These are phyloP conservation scores for Arctopsyche grandis DNA, from an alignment of 1,140 invertebrate species.

Conservation along the genomic window DNA sequence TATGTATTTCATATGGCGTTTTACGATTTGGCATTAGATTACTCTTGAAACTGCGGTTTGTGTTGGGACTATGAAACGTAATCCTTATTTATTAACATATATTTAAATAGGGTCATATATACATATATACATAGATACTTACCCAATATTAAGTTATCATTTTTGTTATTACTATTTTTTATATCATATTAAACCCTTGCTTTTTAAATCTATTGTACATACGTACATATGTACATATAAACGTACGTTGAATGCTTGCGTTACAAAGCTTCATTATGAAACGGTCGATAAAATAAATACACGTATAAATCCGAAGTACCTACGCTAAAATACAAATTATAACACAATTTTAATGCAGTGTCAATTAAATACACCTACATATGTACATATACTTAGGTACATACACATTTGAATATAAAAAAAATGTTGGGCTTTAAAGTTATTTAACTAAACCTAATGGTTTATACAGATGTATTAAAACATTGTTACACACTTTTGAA, in stretches of 20 bases:
- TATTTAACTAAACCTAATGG: too few relatives aligned
- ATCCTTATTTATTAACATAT: constrained; percentile 7
- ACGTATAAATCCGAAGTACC: too few relatives aligned
- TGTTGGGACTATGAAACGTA: too few relatives aligned
- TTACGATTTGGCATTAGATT: constrained; percentile 17
- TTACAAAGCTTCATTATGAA: too few relatives aligned
- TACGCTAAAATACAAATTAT: too few relatives aligned
- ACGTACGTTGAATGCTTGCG: too few relatives aligned
- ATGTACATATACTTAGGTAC: neutral
- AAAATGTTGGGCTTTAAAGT: too few relatives aligned
- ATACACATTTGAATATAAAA: neutral
- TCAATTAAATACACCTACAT: neutral
- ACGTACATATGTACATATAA: too few relatives aligned
- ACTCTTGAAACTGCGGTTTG: neutral
- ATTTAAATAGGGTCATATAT: neutral
- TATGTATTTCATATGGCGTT: neutral
- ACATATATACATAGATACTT: constrained; percentile 10
- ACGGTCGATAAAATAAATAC: too few relatives aligned
- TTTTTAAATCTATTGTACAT: too few relatives aligned
- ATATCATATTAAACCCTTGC: neutral
- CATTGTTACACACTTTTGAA: too few relatives aligned
- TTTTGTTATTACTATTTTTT: neutral
- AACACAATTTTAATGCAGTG: neutral
- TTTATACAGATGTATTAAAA: too few relatives aligned
- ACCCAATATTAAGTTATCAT: neutral